Evolutionary conservation across 2,113 vertebrate species (phyloP), one percentile per base, ranked within the genome.

Genomic region (Odocoileus hemionus): DNA sequence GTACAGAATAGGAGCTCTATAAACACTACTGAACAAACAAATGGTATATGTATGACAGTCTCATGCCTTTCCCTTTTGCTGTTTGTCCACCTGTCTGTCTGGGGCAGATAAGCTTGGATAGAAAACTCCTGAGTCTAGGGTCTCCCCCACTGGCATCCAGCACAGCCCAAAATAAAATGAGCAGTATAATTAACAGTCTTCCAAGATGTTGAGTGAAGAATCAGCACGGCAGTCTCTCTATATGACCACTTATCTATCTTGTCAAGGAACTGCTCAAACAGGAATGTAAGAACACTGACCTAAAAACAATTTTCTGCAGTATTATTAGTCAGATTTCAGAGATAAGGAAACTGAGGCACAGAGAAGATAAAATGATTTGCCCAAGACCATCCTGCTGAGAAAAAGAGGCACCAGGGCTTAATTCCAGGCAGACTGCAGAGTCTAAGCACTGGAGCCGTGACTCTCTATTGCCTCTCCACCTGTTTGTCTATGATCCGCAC

Each of bases 291-390:
- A 84, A 57, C 28, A 55, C 23, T 43, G 50, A 70, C 64, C 43
- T 60, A 76, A 45, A 28, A 45, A 76, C 3, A 83, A 83, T 58
- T 78, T 45, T 70, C 9, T 70, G 33, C 43, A 67, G 47, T 50
- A 50, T 52, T 30, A 91, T 47, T 30, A 76, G 33, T 76, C 33
- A 14, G 17, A 91, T 58, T 78, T 84, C 86, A 94, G 50, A 79
- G 45, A 33, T 39, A 60, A 87, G 61, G 76, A 94, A 95, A 60
- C 28, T 57, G 57, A 96, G 25, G 1, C 57, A 67, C n/a, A 93
- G 86, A 55, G 17, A 26, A 93, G 50, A 79, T 16, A 39, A 39
- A 67, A 88, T 61, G 25, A 74, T 67, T 78, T 88, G n/a, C n/a
- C 50, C 23, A 33, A 83, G 16, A 57, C 28, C 43, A 25, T 6